phyloP scores from a whole-genome alignment of 2,797 vertebrate species.

The Rhinoraja longicauda region DNA sequence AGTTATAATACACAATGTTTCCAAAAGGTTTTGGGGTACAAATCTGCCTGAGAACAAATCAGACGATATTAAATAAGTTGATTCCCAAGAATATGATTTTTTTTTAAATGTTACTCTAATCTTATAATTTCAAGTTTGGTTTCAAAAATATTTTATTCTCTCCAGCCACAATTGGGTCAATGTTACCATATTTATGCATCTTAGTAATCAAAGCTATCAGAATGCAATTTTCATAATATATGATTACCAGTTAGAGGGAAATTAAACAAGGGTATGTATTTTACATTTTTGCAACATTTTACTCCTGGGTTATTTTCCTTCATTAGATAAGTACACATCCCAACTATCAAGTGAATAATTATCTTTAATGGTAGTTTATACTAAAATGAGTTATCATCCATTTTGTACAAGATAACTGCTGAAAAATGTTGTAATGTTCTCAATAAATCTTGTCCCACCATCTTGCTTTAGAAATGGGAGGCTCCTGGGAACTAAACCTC shows the following conservation, averaged over 20 bases:
- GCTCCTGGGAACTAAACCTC: background rate
- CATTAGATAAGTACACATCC: background rate
- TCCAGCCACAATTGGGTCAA: background rate
- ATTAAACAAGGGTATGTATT: background rate
- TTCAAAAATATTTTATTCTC: background rate
- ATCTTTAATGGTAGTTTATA: background rate
- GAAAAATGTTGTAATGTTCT: background rate
- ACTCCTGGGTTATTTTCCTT: background rate
- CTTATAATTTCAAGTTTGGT: background rate
- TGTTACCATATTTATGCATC: background rate
- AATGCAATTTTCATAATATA: background rate
- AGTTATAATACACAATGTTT: background rate
- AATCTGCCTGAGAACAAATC: background rate
- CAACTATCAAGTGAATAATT: background rate
- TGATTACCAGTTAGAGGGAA: background rate
- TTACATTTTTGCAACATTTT: background rate
- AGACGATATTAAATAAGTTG: background rate
- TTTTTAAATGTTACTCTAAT: background rate
- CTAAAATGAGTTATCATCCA: background rate
- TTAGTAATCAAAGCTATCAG: background rate
- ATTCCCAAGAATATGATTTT: background rate
- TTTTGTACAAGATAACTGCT: no score
- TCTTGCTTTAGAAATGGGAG: background rate
- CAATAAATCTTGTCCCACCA: background rate
- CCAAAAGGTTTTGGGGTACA: background rate